Conservation (phyloP, 23 tunicate genomes). For the Corella eumyota region DNA sequence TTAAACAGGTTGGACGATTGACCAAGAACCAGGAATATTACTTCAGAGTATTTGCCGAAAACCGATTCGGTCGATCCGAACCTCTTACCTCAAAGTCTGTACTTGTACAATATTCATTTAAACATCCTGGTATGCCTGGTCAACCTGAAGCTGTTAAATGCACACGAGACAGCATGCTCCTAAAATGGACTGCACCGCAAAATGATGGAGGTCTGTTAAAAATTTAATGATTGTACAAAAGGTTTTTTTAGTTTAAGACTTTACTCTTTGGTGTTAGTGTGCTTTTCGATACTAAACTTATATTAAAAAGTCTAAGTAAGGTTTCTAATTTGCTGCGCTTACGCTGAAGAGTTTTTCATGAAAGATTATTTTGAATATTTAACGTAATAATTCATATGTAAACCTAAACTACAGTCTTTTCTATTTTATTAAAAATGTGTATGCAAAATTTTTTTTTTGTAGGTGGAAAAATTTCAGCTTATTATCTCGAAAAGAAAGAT, state of each 20-base stretch:
- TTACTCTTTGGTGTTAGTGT: too few species aligned
- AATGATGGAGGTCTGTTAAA: conserved; percentile 69
- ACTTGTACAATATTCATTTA: conserved; percentile 60
- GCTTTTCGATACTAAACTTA: too few species aligned
- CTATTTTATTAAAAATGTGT: background rate
- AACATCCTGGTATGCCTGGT: conserved; percentile 66
- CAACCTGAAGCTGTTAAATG: conserved; percentile 46
- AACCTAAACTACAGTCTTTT: too few species aligned
- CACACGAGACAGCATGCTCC: conserved; percentile 39
- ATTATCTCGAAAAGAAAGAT: conserved; percentile 90
- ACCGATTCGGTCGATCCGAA: conserved; percentile 84
- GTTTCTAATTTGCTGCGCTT: too few species aligned
- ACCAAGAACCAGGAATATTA: conserved; percentile 68
- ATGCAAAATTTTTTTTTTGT: background rate
- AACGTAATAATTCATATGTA: too few species aligned
- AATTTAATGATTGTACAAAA: too few species aligned
- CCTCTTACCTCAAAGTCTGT: conserved; percentile 57
- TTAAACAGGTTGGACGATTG: conserved; percentile 44
- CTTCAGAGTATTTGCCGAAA: conserved; percentile 91
- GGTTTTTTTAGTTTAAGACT: too few species aligned
- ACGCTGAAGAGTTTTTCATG: too few species aligned
- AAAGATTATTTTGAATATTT: too few species aligned
- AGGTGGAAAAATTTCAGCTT: conserved; percentile 60
- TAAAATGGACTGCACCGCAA: conserved; percentile 58
- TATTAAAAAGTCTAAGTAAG: too few species aligned